A percentile compares a stretch with the other conserved stretches of the same genome.
These are phyloP conservation scores for Heliconius himera DNA, from an alignment of 1,140 invertebrate genomes.

Conservation along the genomic window DNA sequence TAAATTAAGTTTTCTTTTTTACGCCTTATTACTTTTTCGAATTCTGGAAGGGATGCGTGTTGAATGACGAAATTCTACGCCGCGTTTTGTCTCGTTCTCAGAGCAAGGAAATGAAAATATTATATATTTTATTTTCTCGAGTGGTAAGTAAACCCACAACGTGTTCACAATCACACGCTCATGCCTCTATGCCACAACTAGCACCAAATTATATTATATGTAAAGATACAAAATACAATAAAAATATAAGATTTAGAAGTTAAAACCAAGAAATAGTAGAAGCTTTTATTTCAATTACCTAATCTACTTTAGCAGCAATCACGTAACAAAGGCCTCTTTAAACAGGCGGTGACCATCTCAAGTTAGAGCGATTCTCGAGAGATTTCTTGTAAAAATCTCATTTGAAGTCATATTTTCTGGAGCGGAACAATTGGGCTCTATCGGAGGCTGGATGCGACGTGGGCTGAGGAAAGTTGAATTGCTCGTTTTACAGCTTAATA, in stretches of 20 bases:
- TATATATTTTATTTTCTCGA: no score
- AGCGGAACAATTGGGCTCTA: conserved; percentile 41
- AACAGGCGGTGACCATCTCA: not conserved
- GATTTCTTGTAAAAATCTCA: conserved; percentile 39
- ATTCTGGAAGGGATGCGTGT: no score
- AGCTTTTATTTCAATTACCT: not conserved
- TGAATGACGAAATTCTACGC: no score
- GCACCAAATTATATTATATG: no score
- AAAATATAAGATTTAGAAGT: not conserved
- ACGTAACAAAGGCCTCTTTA: not conserved
- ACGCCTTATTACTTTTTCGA: no score
- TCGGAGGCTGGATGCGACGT: conserved; percentile 39
- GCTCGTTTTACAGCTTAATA: not conserved
- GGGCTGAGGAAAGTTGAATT: not conserved
- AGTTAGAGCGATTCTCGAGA: conserved; percentile 23
- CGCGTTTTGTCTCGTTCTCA: no score
- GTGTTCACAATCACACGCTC: no score
- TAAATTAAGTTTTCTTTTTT: not conserved
- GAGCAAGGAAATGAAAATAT: no score
- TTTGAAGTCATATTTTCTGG: conserved; percentile 37
- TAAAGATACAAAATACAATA: no score
- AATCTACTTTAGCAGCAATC: not conserved
- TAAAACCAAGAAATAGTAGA: not conserved
- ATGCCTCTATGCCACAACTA: no score
- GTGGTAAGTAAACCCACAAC: no score